Base-by-base conservation (phyloP, 1,140 invertebrate genomes). In the Drosophila littoralis region DNA sequence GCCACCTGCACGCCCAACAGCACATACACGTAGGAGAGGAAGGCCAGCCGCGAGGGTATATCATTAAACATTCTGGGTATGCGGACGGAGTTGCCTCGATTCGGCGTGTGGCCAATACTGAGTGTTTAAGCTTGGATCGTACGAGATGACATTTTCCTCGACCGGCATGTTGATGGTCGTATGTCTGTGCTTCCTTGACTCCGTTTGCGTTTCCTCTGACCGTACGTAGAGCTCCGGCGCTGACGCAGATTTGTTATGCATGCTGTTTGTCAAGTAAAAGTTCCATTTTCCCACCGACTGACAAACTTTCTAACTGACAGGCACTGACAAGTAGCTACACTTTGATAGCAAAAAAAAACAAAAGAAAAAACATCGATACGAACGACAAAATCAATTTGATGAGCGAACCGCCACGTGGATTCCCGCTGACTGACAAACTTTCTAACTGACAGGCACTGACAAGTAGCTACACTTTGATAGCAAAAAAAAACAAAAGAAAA, bases 1-100 rank as follows among this genome's bases (percentile, higher is more conserved):
- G 13, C 3, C n/a, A 89, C 43, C 28, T 89, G 84, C 6, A 64
- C 8, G 9, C 15, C 48, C 4, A 77, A 43, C 17, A 86, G 33
- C 2, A 80, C 9, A 17, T 71, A 69, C n/a, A 77, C 83, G 7
- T 73, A 61, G 13, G 22, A 17, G 0, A 65, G 65, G 17, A 88
- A 86, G n/a, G 43, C 36, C 17, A 58, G 9, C 2, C 35, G 46
- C 0, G 54, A 57, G 2, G 38, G 60, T 13, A 15, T 3, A 12
- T 6, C 1, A 9, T 6, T 15, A 10, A 8, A 10, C 7, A 42
- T 1, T 6, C 1, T 9, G 42, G 1, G 4, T 3, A 28, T 28
- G 22, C 22, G 22, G 5, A 3, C 3, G 22, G 22, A 0, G 22
- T 28, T 28, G 22, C 6, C n/a, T 32, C 12, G 50, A 35, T 7